These are phyloP conservation scores for Pontoporia blainvillei DNA, from an alignment of 2,113 vertebrate species.

Conservation along the genomic window DNA sequence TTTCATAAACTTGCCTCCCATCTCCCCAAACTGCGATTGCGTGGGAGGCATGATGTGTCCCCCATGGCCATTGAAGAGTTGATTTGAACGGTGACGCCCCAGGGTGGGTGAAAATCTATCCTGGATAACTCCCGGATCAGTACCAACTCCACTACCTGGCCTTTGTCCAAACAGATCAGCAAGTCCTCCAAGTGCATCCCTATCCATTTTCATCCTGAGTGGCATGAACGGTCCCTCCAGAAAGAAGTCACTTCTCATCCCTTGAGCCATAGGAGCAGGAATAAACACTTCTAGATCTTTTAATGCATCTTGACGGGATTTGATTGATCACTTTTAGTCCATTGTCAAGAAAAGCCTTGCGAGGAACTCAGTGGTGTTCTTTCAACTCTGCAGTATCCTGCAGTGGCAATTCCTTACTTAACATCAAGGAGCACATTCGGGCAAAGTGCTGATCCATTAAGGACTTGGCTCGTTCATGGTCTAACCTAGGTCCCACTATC, in stretches of 20 bases:
- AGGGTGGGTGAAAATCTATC: constrained; percentile 98
- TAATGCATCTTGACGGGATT: constrained; percentile 99
- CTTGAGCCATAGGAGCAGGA: constrained; percentile 96
- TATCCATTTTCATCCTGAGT: constrained; percentile 97
- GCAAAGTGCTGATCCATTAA: constrained; percentile 99
- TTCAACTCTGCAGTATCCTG: constrained; percentile 99
- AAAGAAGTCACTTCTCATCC: constrained; percentile 98
- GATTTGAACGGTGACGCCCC: constrained; percentile 98
- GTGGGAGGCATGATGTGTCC: constrained; percentile 92
- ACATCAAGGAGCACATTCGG: constrained; percentile 99
- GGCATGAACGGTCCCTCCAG: constrained; percentile 90
- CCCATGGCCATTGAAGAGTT: constrained; percentile 95
- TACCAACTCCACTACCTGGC: constrained; percentile 98
- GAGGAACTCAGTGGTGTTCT: constrained; percentile 98
- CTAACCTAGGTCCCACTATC: constrained; percentile 99
- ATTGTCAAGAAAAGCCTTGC: constrained; percentile 99
- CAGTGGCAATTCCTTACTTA: constrained; percentile 99
- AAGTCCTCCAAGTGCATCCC: constrained; percentile 97
- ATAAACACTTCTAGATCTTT: constrained; percentile 99
- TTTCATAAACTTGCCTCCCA: constrained; percentile 97
- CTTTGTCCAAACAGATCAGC: constrained; percentile 99
- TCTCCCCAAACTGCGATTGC: constrained; percentile 94
- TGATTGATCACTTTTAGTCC: constrained; percentile 99
- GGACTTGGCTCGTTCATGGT: constrained; percentile 99
- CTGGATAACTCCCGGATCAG: constrained; percentile 99